phyloP scores from a whole-genome alignment of 2,888 invertebrate genomes.

The Drosophila nr. fundita region DNA sequence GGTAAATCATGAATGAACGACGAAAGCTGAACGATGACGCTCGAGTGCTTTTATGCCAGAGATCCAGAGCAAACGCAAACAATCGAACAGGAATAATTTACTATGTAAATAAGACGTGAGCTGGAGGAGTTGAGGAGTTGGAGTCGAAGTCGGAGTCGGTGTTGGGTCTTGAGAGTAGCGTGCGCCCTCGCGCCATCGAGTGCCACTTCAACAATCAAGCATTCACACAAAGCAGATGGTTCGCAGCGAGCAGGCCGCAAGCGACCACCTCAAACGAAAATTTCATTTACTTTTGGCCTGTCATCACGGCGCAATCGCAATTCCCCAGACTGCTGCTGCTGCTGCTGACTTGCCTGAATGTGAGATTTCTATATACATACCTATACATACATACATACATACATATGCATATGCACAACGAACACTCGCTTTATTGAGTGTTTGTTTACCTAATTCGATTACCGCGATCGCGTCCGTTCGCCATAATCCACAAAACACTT shows the following conservation, averaged over 20 bases:
- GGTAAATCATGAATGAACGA: slow-evolving; percentile 75
- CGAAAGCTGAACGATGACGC: slow-evolving; percentile 74
- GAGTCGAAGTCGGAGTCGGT: not conserved
- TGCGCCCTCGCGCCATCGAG: slow-evolving; percentile 77
- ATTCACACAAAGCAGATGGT: slow-evolving; percentile 79
- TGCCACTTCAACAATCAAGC: slow-evolving; percentile 81
- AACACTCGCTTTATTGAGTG: slow-evolving; percentile 77
- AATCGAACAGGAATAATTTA: slow-evolving; percentile 82
- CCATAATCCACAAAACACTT: slow-evolving; percentile 77
- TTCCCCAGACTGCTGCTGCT: slow-evolving; percentile 22
- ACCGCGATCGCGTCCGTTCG: slow-evolving; percentile 80
- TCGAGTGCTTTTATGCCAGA: slow-evolving; percentile 76
- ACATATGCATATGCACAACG: slow-evolving; percentile 67
- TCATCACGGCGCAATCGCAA: slow-evolving; percentile 73
- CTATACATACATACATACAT: not conserved
- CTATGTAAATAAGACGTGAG: slow-evolving; percentile 77
- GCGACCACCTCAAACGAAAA: slow-evolving; percentile 77
- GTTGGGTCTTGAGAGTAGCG: slow-evolving; percentile 66
- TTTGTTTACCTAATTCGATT: slow-evolving; percentile 81
- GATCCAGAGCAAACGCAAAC: slow-evolving; percentile 78
- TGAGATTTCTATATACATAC: slow-evolving; percentile 22
- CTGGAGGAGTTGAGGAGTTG: slow-evolving; percentile 14
- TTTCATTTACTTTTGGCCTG: slow-evolving; percentile 77
- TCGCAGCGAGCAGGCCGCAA: slow-evolving; percentile 52
- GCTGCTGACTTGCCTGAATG: slow-evolving; percentile 51